Evolutionary conservation across 2,888 invertebrate species (phyloP).

Genomic region (Metallyticus violacea): DNA sequence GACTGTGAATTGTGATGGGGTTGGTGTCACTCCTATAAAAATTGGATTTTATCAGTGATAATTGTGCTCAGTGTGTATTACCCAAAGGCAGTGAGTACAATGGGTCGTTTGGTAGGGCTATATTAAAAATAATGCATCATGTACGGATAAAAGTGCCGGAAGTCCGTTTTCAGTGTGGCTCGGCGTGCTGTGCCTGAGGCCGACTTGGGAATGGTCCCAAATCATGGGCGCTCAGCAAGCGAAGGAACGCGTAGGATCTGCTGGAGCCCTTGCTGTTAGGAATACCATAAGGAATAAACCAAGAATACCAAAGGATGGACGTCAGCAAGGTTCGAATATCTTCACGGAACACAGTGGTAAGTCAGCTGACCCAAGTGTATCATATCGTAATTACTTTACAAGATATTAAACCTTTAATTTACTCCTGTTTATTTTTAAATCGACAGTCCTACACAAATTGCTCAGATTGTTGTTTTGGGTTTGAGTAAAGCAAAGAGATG

Average conservation of each 20-base stretch:
- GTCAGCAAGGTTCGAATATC: conserved; percentile 83
- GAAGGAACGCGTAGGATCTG: conserved; percentile 78
- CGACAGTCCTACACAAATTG: neutral
- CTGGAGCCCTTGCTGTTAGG: conserved; percentile 53
- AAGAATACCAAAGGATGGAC: conserved; percentile 75
- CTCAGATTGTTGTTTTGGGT: too few species aligned
- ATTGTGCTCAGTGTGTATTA: neutral
- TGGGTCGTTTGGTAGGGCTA: neutral
- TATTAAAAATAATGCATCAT: conserved; percentile 23
- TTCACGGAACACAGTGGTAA: conserved; percentile 94
- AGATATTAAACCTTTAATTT: neutral
- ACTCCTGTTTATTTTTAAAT: neutral
- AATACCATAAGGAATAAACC: conserved; percentile 59
- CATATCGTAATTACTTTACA: neutral
- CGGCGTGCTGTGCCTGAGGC: conserved; percentile 39
- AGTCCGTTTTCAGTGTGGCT: conserved; percentile 44
- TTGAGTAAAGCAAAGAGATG: neutral
- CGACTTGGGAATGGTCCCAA: conserved; percentile 44
- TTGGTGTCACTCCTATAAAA: conserved; percentile 27
- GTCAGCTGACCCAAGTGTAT: conserved; percentile 42
- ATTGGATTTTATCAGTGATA: conserved; percentile 32
- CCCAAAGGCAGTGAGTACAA: neutral
- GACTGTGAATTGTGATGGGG: conserved; percentile 39
- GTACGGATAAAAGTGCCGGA: conserved; percentile 29
- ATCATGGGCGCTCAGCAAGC: conserved; percentile 92